Percentiles rank a stretch among this genome's conserved stretches.
Evolutionary conservation across 2,797 vertebrate species (phyloP).

Genomic region (Pseudomugil tenellus): DNA sequence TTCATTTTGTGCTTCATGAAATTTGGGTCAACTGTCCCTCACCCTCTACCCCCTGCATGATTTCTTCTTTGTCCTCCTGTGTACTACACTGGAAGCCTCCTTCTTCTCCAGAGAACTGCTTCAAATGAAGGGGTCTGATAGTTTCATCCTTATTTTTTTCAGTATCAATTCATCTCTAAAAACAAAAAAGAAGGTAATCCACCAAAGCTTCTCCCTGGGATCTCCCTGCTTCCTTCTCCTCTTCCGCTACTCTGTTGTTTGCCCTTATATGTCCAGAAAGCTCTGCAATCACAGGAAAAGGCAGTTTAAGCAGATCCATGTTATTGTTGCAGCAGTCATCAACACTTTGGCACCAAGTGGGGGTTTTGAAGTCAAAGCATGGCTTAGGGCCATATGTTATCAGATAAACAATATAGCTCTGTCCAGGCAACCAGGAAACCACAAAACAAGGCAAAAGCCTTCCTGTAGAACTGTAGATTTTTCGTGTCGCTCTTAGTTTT

Average conservation of each 20-base stretch:
- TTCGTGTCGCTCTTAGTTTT: neutral
- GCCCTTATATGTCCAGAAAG: constrained; percentile 82
- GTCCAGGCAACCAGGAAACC: constrained; percentile 65
- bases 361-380: constrained; percentile 60
- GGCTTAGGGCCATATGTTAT: constrained; percentile 41
- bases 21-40: constrained; percentile 69
- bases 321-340: constrained; percentile 68
- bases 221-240: constrained; percentile 61
- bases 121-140: constrained; percentile 60
- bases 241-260: constrained; percentile 48
- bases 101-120: constrained; percentile 37
- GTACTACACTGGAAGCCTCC: constrained; percentile 17
- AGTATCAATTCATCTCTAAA: constrained; percentile 33
- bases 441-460: constrained; percentile 40
- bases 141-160: constrained; percentile 37
- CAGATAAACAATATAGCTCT: constrained; percentile 50
- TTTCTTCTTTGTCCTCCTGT: constrained; percentile 19
- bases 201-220: constrained; percentile 59
- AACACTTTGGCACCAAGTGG: constrained; percentile 66
- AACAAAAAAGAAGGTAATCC: constrained; percentile 73
- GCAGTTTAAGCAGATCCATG: constrained; percentile 64
- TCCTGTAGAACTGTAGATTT: constrained; percentile 6
- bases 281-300: constrained; percentile 73
- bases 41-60: constrained; percentile 1
- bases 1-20: constrained; percentile 47